phyloP scores from a whole-genome alignment of 2,797 vertebrate genomes.

The Apogon talboti region DNA sequence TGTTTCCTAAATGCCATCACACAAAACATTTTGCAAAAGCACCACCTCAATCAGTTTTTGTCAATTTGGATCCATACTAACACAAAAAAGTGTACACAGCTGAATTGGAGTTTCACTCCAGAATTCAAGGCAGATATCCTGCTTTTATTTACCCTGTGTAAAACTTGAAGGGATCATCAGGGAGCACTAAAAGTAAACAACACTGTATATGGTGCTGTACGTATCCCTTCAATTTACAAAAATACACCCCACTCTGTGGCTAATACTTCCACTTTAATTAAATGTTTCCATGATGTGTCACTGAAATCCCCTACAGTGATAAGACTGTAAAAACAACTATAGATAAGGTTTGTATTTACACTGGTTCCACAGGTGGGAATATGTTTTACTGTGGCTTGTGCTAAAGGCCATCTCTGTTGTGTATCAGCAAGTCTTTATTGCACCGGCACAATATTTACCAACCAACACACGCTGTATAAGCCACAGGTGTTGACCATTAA shows the following conservation, averaged over 20 bases:
- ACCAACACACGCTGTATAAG: too few relatives aligned
- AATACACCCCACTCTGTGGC: neutral
- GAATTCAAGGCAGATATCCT: too few relatives aligned
- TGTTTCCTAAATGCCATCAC: too few relatives aligned
- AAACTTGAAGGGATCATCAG: neutral
- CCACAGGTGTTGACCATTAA: too few relatives aligned
- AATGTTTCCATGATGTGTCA: constrained; percentile 9
- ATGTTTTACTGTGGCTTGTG: neutral
- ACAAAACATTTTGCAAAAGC: too few relatives aligned
- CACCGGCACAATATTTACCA: neutral
- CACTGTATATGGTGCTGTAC: neutral
- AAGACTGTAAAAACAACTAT: constrained; percentile 36
- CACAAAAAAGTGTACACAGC: too few relatives aligned
- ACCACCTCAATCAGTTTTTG: too few relatives aligned
- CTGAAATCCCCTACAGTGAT: constrained; percentile 41
- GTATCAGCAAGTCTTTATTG: neutral
- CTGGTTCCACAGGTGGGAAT: constrained; percentile 21
- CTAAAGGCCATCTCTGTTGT: neutral
- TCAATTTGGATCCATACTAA: too few relatives aligned
- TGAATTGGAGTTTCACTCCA: too few relatives aligned
- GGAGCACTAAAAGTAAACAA: constrained; percentile 1
- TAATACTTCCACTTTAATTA: constrained; percentile 5
- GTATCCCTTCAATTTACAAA: neutral
- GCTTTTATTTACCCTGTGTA: neutral
- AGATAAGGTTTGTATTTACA: constrained; percentile 54